Evolutionary conservation across 1,140 invertebrate genomes (phyloP).

Genomic region (Zelostemma sp.): DNA sequence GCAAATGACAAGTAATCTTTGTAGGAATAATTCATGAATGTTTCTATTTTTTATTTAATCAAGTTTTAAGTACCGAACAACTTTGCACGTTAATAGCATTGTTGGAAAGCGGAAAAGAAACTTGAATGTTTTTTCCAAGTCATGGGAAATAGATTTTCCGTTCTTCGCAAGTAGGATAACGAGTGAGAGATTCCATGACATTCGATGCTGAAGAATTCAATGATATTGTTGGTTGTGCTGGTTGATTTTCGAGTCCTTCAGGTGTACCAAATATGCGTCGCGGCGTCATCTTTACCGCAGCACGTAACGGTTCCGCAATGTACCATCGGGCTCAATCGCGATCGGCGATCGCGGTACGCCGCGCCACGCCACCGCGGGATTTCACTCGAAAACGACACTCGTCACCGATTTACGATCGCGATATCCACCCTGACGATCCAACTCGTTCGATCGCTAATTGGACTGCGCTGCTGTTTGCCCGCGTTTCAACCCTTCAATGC

Average conservation of each 20-base stretch:
- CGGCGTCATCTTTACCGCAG: conserved; percentile 50
- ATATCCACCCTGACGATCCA: conserved; percentile 46
- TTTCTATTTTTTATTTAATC: no score
- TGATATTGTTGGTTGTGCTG: conserved; percentile 9
- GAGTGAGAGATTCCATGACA: conserved; percentile 3
- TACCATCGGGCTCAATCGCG: conserved; percentile 62
- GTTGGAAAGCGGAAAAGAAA: no score
- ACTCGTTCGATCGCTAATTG: conserved; percentile 56
- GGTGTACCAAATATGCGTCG: conserved; percentile 38
- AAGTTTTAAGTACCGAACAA: no score
- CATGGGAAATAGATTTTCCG: no score
- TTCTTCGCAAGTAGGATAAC: background rate
- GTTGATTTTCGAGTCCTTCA: conserved; percentile 39
- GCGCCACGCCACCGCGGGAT: conserved; percentile 42
- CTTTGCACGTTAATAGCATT: no score
- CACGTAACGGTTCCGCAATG: conserved; percentile 58
- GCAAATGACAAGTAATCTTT: no score
- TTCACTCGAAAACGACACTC: conserved; percentile 52
- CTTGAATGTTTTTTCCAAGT: no score
- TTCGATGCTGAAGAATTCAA: background rate
- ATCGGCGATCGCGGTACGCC: conserved; percentile 52
- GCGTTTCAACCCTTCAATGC: conserved; percentile 6
- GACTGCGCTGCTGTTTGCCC: conserved; percentile 23
- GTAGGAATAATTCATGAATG: no score
- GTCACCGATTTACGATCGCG: conserved; percentile 52